A percentile compares a stretch with the other conserved stretches of the same genome.
These are phyloP conservation scores for Auanema freiburgensis DNA, from an alignment of 2,888 invertebrate species.

Conservation along the genomic window DNA sequence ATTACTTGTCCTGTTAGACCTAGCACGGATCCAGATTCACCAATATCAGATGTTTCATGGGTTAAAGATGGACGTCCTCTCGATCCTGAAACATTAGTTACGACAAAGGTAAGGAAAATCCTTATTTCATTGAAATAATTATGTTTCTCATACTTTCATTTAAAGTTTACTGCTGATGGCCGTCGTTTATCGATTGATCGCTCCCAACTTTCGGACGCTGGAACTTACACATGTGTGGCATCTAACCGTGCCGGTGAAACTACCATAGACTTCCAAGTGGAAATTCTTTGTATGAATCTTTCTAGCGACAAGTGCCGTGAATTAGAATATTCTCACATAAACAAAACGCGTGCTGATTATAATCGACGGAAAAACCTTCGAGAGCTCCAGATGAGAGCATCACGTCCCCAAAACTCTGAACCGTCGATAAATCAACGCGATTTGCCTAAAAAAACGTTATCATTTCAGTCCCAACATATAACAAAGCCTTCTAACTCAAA, in stretches of 20 bases:
- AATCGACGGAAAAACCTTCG: slow-evolving; percentile 22
- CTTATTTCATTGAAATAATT: neutral
- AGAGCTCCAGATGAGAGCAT: neutral
- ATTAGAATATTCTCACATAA: slow-evolving; percentile 35
- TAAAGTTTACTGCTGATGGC: slow-evolving; percentile 52
- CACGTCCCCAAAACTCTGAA: too few relatives aligned
- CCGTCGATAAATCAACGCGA: too few relatives aligned
- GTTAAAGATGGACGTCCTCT: slow-evolving; percentile 70
- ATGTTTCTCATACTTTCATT: neutral
- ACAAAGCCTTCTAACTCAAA: too few relatives aligned
- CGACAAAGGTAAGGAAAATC: neutral
- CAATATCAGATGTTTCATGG: slow-evolving; percentile 65
- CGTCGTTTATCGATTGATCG: slow-evolving; percentile 39
- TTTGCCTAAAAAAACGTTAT: too few relatives aligned
- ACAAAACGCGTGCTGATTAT: slow-evolving; percentile 1
- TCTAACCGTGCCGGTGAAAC: slow-evolving; percentile 74
- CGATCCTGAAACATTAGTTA: slow-evolving; percentile 47
- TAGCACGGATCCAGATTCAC: slow-evolving; percentile 34
- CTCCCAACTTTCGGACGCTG: slow-evolving; percentile 66
- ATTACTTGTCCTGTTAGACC: slow-evolving; percentile 69
- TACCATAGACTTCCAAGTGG: slow-evolving; percentile 71
- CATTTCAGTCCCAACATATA: too few relatives aligned
- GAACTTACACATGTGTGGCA: slow-evolving; percentile 72
- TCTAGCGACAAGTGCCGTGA: slow-evolving; percentile 43
- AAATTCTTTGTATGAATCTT: slow-evolving; percentile 66